Evolutionary conservation across 2,888 invertebrate species (phyloP), one percentile per base, ranked within the genome.

Genomic region (Hymenopus coronatus): DNA sequence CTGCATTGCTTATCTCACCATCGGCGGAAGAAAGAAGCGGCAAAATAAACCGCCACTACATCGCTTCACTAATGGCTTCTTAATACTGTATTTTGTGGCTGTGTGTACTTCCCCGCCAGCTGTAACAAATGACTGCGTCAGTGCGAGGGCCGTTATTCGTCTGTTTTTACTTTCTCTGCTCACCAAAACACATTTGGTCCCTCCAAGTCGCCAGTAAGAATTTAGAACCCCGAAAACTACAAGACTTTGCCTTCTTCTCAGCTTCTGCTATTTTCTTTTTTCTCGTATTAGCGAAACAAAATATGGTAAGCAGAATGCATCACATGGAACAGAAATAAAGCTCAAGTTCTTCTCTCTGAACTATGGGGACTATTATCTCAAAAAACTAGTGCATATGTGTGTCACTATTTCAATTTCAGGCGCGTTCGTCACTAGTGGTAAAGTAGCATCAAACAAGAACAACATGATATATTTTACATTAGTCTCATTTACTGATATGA

Each of bases 71-170:
- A 86, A 86, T 86, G 86, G 86, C 86, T 86, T 86, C 86, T 86
- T 86, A 86, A 86, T 86, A 86, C 86, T 70, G 70, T 70, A 86
- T 86, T 86, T 86, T 86, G 86, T 86, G 86, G 86, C 81, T 86
- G 86, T 86, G 86, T 86, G 86, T 86, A 86, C 70, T 81, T 86
- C 86, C 27, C 86, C 54, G 70, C 88, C 88, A 88, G 88, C 84
- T 88, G 88, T 88, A 88, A 88, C 88, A 88, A 88, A 88, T 88
- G 88, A 88, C 88, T 88, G 88, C 88, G 88, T 88, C 88, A 88
- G 88, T 88, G 85, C 88, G 33, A 33, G 54, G 85, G 85, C 88
- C 88, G 85, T 88, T 88, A 85, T 88, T 88, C 82, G 82, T 82
- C 84, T 82, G 82, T 82, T 84, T 88, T 88, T 82, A 83, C 83